Base-by-base conservation (phyloP, 2,888 invertebrate species). In the Nymphalis c-album region DNA sequence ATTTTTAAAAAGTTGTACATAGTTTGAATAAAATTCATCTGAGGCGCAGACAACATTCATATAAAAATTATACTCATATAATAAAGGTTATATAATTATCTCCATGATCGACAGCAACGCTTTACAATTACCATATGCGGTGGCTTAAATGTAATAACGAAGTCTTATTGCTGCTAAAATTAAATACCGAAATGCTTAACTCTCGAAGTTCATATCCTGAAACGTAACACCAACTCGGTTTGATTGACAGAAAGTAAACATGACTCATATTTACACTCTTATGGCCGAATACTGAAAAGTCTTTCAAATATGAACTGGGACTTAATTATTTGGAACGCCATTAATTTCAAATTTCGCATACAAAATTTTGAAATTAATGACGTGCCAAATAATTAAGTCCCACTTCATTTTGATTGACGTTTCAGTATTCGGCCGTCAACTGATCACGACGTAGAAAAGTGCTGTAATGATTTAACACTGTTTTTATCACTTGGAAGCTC, bases 61-160 rank as follows among this genome's bases (percentile, higher is more conserved):
- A 17, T 7, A 22, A 55, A 26, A 10, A 51, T 10, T 22, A 26
- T 53, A 26, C 17, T 53, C 13, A 59, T 51, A 65, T 22, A 17
- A 20, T 45, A 46, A 60, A 60, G 20, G 53, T 18, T 60, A 26
- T 40, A 53, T n/a, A 60, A 50, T 67, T 59, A 64, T 50, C 64
- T 7, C 16, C 16, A 48, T 55, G 64, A 68, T 70, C 60, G 68
- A 70, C 67, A 65, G n/a, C 45, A 46, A 40, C 63, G 57, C 59
- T 60, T 69, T 71, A 71, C 69, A 71, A 71, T 71, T 69, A 67
- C 71, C 71, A 71, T 67, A 69, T 48, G 67, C 64, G 50, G 57
- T 55, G 69, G 62, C 71, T 71, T 69, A 69, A 64, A 55, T 64
- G 58, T 48, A 48, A 69, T 69, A 71, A 69, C 61, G 64, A 63